Evolutionary conservation across 1,140 invertebrate genomes (phyloP).

Genomic region (Drosophila rhopaloa): DNA sequence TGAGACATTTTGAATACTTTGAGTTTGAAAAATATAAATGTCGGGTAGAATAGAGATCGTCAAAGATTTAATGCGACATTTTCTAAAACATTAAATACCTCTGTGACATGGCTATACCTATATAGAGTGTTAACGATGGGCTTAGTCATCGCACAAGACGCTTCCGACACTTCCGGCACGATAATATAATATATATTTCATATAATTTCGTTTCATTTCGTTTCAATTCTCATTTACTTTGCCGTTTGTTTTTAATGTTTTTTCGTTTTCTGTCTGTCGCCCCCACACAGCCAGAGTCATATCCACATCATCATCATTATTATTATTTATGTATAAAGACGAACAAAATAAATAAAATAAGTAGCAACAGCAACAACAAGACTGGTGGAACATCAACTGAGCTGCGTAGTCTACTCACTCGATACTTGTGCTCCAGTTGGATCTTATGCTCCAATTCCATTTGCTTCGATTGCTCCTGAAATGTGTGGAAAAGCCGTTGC

Average conservation of each 20-base stretch:
- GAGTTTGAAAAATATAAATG: not conserved
- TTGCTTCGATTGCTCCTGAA: conserved; percentile 94
- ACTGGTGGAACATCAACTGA: not conserved
- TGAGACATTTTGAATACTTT: not conserved
- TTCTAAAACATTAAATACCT: conserved; percentile 18
- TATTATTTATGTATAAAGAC: not conserved
- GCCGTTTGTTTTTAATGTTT: conserved; percentile 32
- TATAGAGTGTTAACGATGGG: conserved; percentile 11
- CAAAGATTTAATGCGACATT: not conserved
- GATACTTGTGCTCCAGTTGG: conserved; percentile 93
- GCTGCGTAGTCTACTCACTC: conserved; percentile 86
- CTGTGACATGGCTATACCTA: not conserved
- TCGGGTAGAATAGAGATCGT: not conserved
- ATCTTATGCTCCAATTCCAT: conserved; percentile 95
- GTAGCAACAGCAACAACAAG: conserved; percentile 16
- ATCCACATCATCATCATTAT: conserved; percentile 16
- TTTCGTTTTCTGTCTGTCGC: conserved; percentile 20
- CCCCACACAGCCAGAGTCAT: conserved; percentile 25
- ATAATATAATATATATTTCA: conserved; percentile 31
- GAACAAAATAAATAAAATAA: conserved; percentile 32
- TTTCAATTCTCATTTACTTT: conserved; percentile 37
- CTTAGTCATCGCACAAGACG: conserved; percentile 40
- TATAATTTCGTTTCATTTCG: conserved; percentile 38
- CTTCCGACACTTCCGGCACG: conserved; percentile 47
- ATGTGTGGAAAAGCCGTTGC: conserved; percentile 94